Conservation (phyloP, 1,140 invertebrate species). For the Thaumetopoea pityocampa region DNA sequence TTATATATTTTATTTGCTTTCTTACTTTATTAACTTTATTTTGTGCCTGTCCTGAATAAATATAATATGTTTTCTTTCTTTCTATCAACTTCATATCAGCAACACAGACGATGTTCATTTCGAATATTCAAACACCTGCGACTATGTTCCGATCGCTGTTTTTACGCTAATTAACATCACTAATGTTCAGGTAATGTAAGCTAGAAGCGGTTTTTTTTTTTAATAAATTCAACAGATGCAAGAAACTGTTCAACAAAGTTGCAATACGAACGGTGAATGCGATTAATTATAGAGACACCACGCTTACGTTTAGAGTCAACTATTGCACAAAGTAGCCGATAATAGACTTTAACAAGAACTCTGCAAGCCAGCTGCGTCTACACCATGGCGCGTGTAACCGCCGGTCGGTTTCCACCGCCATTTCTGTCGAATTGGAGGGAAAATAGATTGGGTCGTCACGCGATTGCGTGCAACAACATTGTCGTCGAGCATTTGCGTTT, state of each 20-base stretch:
- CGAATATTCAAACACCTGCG: too few species aligned
- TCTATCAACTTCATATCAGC: too few species aligned
- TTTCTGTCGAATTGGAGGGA: constrained; percentile 47
- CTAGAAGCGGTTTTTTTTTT: constrained; percentile 25
- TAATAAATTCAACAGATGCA: constrained; percentile 28
- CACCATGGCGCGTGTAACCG: constrained; percentile 15
- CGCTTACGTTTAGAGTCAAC: constrained; percentile 13
- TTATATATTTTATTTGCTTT: too few species aligned
- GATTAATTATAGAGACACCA: constrained; percentile 29
- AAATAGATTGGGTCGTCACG: constrained; percentile 37
- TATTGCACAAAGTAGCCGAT: constrained; percentile 32
- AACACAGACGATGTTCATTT: too few species aligned
- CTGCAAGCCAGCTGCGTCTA: constrained; percentile 33
- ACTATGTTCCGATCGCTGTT: not conserved
- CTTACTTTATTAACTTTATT: too few species aligned
- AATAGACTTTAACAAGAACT: constrained; percentile 24
- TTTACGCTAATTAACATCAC: constrained; percentile 3
- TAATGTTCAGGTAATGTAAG: constrained; percentile 3
- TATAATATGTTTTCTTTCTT: too few species aligned
- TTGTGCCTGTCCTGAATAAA: too few species aligned
- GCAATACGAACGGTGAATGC: constrained; percentile 29
- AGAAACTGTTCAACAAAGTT: constrained; percentile 28
- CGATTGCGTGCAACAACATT: constrained; percentile 51
- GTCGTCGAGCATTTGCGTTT: too few species aligned
- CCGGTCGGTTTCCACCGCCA: constrained; percentile 40